phyloP scores from a whole-genome alignment of 2,888 invertebrate species.

The Hermodice carunculata region DNA sequence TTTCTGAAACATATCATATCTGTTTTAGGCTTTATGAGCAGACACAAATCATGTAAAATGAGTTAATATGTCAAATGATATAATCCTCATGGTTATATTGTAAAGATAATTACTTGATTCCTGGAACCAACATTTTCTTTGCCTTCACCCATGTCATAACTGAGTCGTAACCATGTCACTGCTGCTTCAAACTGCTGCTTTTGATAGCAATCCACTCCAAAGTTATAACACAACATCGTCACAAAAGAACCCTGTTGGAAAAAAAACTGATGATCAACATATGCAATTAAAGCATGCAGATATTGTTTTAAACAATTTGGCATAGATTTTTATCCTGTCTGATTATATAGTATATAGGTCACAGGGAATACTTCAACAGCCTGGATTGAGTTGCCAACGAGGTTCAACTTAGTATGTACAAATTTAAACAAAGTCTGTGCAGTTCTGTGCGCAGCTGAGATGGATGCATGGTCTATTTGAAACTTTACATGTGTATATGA shows the following conservation, averaged over 20 bases:
- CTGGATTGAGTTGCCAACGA: too few species aligned
- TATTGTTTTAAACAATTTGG: too few species aligned
- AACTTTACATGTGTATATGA: too few species aligned
- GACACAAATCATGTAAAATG: background rate
- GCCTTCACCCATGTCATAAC: constrained; percentile 60
- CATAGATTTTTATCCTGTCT: too few species aligned
- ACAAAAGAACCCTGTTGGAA: constrained; percentile 28
- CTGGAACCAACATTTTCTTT: constrained; percentile 36
- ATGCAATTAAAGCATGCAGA: too few species aligned
- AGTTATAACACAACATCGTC: constrained; percentile 63
- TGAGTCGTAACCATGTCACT: constrained; percentile 56
- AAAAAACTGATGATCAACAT: background rate
- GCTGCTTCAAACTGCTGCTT: constrained; percentile 45
- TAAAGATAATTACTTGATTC: constrained; percentile 50
- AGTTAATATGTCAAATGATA: background rate
- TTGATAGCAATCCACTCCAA: constrained; percentile 63
- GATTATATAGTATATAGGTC: too few species aligned
- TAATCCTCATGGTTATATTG: background rate
- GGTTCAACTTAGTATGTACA: too few species aligned
- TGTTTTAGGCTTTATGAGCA: background rate
- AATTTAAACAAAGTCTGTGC: too few species aligned
- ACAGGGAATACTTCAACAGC: too few species aligned
- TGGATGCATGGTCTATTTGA: too few species aligned
- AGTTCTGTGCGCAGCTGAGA: too few species aligned
- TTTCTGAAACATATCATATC: too few species aligned